A percentile compares a stretch with the other conserved stretches of the same genome.
Evolutionary conservation across 2,888 invertebrate genomes (phyloP).

Genomic region (Protula sp.): DNA sequence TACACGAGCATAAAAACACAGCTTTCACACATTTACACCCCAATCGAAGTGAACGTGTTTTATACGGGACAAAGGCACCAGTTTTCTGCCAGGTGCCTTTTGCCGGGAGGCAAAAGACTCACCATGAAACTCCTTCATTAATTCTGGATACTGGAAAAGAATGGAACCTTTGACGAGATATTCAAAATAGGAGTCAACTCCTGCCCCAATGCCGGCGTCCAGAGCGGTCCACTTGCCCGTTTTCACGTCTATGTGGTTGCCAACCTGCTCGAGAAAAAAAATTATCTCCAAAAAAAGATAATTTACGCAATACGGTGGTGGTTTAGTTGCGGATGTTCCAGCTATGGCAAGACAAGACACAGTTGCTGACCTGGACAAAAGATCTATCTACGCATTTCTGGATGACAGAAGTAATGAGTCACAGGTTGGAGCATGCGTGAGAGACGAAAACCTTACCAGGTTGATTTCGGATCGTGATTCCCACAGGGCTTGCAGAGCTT

Average conservation of each 20-base stretch:
- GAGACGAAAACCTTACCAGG: constrained; percentile 51
- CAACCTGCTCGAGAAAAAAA: constrained; percentile 62
- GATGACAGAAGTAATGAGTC: too few species aligned
- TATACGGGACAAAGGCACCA: too few species aligned
- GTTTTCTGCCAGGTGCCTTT: too few species aligned
- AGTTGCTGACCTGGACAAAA: neutral
- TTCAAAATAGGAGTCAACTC: constrained; percentile 96
- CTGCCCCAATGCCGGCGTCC: constrained; percentile 88
- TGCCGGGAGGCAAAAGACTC: too few species aligned
- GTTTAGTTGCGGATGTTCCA: neutral
- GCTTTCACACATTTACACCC: too few species aligned
- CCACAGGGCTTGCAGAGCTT: constrained; percentile 84
- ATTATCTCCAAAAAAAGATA: neutral
- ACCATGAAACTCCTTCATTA: too few species aligned
- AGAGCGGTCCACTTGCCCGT: constrained; percentile 95
- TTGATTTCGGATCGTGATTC: constrained; percentile 77
- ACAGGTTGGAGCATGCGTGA: too few species aligned
- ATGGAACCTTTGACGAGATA: constrained; percentile 95
- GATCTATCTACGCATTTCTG: too few species aligned
- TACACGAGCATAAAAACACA: too few species aligned
- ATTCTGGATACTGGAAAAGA: constrained; percentile 79
- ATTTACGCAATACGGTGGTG: neutral
- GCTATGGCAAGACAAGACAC: neutral
- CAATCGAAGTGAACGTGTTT: too few species aligned
- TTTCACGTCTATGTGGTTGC: constrained; percentile 94